Evolutionary conservation across 2,113 vertebrate species (phyloP), one percentile per base, ranked within the genome.

Genomic region (Verasper variegatus): DNA sequence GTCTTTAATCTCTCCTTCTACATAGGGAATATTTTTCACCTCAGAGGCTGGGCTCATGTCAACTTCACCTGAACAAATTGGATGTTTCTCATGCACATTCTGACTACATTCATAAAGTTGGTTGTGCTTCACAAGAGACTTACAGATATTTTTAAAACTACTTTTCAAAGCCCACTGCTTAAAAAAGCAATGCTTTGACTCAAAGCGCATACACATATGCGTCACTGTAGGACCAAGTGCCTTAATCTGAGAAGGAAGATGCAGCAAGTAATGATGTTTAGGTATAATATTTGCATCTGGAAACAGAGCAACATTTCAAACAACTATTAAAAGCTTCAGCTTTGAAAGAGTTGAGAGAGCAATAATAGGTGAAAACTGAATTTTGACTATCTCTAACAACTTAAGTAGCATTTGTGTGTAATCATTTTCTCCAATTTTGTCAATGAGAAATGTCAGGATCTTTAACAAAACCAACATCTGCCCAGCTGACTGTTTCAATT

Each of bases 311-410:
- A n/a, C n/a, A n/a, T n/a, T n/a, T n/a, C n/a, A n/a, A n/a, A n/a
- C n/a, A n/a, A n/a, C n/a, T 23, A 62, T 80, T 64, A 73, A 61
- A 2, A 1, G 0, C 13, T 5, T 73, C 9, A 72, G 68, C 31
- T 2, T n/a, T 15, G 52, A 42, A 59, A 71, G 54, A n/a, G 68
- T 78, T 59, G 59, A 3, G 52, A 71, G 58, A 18, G 52, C 58
- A 71, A 78, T 71, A 71, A 66, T 14, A 3, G 68, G 68, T 66
- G 76, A 54, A 65, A 66, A 40, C 21, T 49, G 5, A 7, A 78
- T 58, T 17, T 71, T 59, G n/a, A 71, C 76, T 12, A 52, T 65
- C 18, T 24, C 5, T 55, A 70, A 70, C 23, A 77, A 63, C 6
- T 70, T 56, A 3, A 56, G 26, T 5, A 56, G 14, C 24, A 56